Conservation (phyloP, 2,888 invertebrate genomes). For the Gryllus longicercus region DNA sequence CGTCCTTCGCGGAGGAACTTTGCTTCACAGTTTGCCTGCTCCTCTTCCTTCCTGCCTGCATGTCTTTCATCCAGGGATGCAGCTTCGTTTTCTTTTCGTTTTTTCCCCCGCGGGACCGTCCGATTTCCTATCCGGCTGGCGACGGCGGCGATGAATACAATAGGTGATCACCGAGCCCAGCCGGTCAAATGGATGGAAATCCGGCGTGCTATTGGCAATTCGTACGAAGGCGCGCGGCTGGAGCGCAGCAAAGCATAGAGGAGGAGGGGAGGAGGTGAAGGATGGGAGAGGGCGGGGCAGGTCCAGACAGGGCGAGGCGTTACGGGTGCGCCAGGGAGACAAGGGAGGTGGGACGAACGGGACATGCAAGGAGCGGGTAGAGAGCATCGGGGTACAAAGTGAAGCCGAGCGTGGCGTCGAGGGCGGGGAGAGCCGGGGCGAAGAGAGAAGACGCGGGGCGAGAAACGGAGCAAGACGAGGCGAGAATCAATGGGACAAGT, state of each 20-base stretch:
- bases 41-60: constrained; percentile 6
- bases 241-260: background rate
- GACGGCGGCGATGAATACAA: background rate
- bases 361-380: too few relatives aligned
- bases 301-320: background rate
- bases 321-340: background rate
- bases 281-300: background rate
- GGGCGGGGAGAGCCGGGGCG: too few relatives aligned
- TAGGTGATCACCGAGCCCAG: background rate
- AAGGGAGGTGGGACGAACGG: too few relatives aligned
- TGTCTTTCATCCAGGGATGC: background rate
- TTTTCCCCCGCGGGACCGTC: background rate
- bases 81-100: background rate
- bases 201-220: background rate
- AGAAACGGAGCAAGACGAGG: too few relatives aligned
- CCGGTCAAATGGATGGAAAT: background rate
- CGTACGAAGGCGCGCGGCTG: background rate
- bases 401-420: too few relatives aligned
- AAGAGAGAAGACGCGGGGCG: too few relatives aligned
- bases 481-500: too few relatives aligned
- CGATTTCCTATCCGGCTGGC: background rate
- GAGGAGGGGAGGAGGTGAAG: background rate
- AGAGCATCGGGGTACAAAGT: too few relatives aligned
- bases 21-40: background rate
- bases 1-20: background rate